Evolutionary conservation across 2,797 vertebrate genomes (phyloP).

Genomic region (Chrysocyon brachyurus): DNA sequence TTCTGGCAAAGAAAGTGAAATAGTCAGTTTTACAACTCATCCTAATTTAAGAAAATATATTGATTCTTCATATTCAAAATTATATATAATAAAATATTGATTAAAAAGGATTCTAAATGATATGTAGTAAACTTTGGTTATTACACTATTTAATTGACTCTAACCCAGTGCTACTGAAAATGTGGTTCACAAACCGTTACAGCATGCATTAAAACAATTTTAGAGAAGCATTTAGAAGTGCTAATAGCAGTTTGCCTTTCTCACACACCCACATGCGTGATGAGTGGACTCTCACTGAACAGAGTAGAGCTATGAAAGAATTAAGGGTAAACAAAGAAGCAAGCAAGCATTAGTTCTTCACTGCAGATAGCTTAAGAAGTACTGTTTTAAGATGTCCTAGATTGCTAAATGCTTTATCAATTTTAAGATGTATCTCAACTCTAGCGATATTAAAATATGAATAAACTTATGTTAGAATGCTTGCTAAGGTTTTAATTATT

Average conservation of each 20-base stretch:
- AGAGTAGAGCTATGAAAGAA: background rate
- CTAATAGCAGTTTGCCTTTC: background rate
- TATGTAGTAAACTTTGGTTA: background rate
- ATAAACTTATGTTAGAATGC: background rate
- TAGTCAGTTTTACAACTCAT: background rate
- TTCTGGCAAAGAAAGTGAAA: conserved; percentile 48
- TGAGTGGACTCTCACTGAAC: background rate
- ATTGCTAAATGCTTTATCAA: background rate
- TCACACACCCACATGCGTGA: background rate
- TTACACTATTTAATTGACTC: background rate
- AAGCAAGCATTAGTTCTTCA: background rate
- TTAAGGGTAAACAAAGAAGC: background rate
- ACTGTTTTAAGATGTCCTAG: background rate
- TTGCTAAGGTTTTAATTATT: conserved; percentile 7
- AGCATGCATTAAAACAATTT: background rate
- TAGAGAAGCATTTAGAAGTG: background rate
- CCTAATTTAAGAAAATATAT: background rate
- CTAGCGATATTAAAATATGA: conserved; percentile 27
- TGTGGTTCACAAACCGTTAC: background rate
- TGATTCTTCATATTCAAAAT: conserved; percentile 1
- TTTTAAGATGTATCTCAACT: background rate
- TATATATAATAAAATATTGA: conserved; percentile 35
- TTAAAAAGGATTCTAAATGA: conserved; percentile 14
- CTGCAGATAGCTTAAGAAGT: background rate
- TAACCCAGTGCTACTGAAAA: background rate